Percentiles rank a stretch among this genome's conserved stretches.
Conservation (phyloP, 37 sponge, comb jelly and placozoan genomes). For the Lycopodina hypogea region DNA sequence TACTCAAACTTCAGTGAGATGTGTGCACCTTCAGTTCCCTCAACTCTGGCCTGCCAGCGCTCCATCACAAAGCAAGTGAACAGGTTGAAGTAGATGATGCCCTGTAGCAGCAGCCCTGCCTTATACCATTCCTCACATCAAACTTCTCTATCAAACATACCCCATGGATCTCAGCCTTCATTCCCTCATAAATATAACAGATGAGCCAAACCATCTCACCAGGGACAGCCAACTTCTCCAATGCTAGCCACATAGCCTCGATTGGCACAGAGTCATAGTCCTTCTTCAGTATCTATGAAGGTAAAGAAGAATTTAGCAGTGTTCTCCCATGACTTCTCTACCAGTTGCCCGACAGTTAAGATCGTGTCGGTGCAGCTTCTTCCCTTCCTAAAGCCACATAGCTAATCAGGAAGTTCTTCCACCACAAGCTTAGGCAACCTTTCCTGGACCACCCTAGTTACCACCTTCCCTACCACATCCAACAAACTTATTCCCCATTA, state of each 20-base stretch:
- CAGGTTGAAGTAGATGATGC: constrained; percentile 12
- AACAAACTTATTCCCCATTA: background rate
- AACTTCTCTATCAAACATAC: background rate
- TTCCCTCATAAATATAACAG: background rate
- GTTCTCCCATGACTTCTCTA: constrained; percentile 4
- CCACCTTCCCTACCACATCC: background rate
- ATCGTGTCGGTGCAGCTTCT: constrained; percentile 30
- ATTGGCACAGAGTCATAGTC: background rate
- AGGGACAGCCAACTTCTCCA: background rate
- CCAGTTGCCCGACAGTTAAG: background rate
- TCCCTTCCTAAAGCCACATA: background rate
- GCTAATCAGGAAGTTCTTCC: background rate
- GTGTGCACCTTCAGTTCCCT: background rate
- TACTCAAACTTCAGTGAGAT: background rate
- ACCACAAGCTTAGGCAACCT: background rate
- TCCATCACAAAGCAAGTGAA: constrained; percentile 12
- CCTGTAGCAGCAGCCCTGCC: constrained; percentile 8
- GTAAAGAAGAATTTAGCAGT: background rate
- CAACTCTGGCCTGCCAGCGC: background rate
- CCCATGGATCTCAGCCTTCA: background rate
- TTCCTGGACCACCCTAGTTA: background rate
- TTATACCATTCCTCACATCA: constrained; percentile 6
- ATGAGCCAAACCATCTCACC: background rate
- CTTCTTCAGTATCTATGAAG: background rate
- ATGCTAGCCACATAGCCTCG: background rate